Evolutionary conservation across 1,140 invertebrate species (phyloP), one percentile per base, ranked within the genome.

Genomic region (Hyphantria cunea): DNA sequence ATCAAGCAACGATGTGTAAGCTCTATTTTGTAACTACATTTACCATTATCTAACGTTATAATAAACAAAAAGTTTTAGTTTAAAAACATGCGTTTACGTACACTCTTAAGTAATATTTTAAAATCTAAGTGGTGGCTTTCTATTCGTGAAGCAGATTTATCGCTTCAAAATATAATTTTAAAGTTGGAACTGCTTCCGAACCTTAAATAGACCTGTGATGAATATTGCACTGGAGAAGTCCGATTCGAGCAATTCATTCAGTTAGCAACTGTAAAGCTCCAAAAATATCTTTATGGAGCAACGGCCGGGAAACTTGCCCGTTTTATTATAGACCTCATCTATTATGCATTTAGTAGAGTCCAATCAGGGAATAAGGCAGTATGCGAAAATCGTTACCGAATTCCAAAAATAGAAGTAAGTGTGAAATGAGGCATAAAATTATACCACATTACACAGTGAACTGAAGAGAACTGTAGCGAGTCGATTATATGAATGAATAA

Each of bases 271-370:
- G 62, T 32, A 59, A 71, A 61, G 41, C 17, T 70, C 68, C 73
- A 32, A 69, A 79, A 76, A 89, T 84, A 82, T 70, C 71, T 69
- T 76, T 70, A 64, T 72, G 65, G 74, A 73, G 73, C 76, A 84
- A 81, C 71, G 76, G 70, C 76, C 75, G 63, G 67, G 60, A 68
- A 75, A 54, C 75, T 76, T 64, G 80, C 79, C 79, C 73, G 70
- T 80, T 78, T 82, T 86, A 86, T 84, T 86, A 74, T 81, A 79
- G 79, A 70, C 72, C 70, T 82, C 78, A 83, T 86, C 73, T 83
- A 83, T 86, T 79, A 86, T 89, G 82, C 67, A 86, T 82, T 77
- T 83, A 74, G 78, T 62, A 52, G 66, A 70, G 64, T 65, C 76
- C 78, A 81, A 85, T 84, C 69, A 64, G 64, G 74, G 60, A 62